Base-by-base conservation (phyloP, 2,113 vertebrate genomes). In the Corythaeola cristata region DNA sequence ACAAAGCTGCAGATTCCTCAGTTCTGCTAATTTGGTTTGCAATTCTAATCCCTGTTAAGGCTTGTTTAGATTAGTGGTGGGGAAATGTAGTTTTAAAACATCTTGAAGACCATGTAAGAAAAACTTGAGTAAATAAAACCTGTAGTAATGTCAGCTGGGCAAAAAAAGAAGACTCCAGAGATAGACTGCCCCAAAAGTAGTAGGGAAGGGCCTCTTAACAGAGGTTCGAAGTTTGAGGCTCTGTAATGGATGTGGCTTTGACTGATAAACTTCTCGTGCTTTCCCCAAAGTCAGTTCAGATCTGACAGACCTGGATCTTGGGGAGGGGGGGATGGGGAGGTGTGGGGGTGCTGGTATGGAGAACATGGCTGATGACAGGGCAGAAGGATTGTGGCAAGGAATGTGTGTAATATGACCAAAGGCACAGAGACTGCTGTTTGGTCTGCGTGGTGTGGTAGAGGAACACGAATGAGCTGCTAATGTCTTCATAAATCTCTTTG, bases 381-480 rank as follows among this genome's bases (percentile, higher is more conserved):
- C 45, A 80, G 49, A 24, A 71, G 28, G 32, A 18, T 27, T n/a
- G 60, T 85, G 66, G 41, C 73, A 59, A 24, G 19, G 18, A 63
- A 13, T 28, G 19, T 6, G 9, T 26, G 55, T 81, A 53, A 4
- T 21, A 10, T 11, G 44, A 67, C 39, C n/a, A 41, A 71, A 63
- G 58, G 33, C 55, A 30, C 30, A 47, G 49, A 49, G 52, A 5
- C 24, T 55, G n/a, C 37, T 3, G 3, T 62, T 62, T 78, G 35
- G 33, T 68, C 23, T 64, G 33, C 3, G 0, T 27, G 28, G 33
- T 26, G 8, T 4, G 8, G 52, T 2, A 39, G 47, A 56, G 44
- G 39, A 72, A 33, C 6, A 23, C 0, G 0, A 71, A 35, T 6
- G 21, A 75, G 27, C 12, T 4, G 39, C 44, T 9, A 1, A 1